These are phyloP conservation scores for Pseudois nayaur DNA, from an alignment of 2,113 vertebrate genomes.

Conservation along the genomic window DNA sequence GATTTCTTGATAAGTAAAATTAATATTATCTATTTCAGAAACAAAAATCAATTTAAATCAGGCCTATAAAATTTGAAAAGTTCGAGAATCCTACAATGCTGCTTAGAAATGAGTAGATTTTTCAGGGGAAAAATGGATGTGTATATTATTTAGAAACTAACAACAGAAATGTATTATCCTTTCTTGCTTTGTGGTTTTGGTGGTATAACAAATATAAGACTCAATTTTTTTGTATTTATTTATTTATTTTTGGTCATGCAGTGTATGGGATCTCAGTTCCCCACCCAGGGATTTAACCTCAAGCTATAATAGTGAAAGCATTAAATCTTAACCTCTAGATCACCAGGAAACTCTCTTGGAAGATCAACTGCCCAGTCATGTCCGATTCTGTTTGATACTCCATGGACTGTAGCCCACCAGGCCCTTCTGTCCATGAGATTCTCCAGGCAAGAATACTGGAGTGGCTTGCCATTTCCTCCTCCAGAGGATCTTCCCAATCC, in stretches of 20 bases:
- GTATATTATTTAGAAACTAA: background rate
- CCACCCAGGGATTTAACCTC: background rate
- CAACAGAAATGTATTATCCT: background rate
- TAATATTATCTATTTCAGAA: background rate
- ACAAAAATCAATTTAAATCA: background rate
- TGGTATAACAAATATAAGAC: background rate
- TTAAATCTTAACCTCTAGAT: background rate
- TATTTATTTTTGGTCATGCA: background rate
- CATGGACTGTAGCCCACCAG: background rate
- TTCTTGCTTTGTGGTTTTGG: background rate
- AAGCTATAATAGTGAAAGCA: background rate
- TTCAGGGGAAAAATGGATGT: background rate
- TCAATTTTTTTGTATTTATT: background rate
- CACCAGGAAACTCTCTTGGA: background rate
- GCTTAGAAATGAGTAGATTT: background rate
- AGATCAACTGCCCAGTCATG: background rate
- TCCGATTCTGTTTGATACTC: background rate
- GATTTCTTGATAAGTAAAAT: background rate
- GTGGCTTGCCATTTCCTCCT: background rate
- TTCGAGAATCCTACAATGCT: background rate
- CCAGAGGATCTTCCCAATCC: background rate
- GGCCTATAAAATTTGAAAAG: background rate
- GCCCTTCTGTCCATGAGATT: background rate
- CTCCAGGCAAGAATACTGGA: background rate
- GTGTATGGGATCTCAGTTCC: background rate